These are phyloP conservation scores for Thamnophis sirtalis DNA, from an alignment of 2,113 vertebrate genomes.

Conservation along the genomic window DNA sequence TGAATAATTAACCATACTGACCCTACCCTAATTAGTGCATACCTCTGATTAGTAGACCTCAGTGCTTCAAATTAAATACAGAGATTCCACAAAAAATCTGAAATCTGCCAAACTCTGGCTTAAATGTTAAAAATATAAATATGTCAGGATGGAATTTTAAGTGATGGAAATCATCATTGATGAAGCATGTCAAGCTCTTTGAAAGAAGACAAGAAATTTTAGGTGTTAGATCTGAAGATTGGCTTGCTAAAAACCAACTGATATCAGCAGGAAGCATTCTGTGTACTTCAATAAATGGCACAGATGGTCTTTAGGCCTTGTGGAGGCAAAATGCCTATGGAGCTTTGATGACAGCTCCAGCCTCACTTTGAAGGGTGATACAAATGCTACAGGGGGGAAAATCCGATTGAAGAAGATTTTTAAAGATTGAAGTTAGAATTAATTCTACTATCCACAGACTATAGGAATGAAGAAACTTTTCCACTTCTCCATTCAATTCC, in stretches of 20 bases:
- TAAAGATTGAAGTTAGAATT: constrained; percentile 6
- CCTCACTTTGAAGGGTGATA: constrained; percentile 3
- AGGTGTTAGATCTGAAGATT: constrained; percentile 1
- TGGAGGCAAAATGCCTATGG: constrained; percentile 2
- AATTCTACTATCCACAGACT: not conserved
- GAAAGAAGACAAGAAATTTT: not conserved
- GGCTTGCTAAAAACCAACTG: not conserved
- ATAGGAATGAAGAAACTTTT: not conserved
- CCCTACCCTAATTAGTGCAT: not conserved
- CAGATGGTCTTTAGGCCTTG: not conserved
- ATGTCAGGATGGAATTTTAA: not conserved
- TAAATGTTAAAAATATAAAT: not conserved
- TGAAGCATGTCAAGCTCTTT: constrained; percentile 1
- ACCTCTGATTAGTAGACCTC: not conserved
- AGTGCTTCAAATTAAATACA: not conserved
- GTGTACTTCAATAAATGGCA: not conserved
- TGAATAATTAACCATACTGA: not conserved
- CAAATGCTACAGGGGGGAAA: not conserved
- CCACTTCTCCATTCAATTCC: not conserved
- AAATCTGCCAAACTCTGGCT: not conserved
- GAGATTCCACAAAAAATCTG: not conserved
- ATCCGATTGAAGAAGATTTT: not conserved
- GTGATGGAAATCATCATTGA: not conserved
- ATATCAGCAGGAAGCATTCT: not conserved
- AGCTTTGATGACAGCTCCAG: constrained; percentile 4